phyloP scores from a whole-genome alignment of 2,113 vertebrate genomes.

The Centrocercus urophasianus region DNA sequence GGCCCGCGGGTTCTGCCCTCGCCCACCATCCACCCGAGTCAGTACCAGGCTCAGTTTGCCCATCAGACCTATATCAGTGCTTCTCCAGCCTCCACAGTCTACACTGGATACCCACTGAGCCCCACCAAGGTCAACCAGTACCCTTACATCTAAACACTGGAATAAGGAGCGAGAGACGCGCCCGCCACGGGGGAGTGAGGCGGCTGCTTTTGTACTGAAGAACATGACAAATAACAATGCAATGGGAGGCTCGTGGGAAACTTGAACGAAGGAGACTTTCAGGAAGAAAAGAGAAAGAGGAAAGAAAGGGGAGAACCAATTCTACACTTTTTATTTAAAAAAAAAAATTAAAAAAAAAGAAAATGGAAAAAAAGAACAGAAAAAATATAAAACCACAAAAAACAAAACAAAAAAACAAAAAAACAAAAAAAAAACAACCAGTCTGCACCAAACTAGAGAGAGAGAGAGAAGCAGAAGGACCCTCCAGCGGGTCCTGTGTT shows the following conservation, averaged over 20 bases:
- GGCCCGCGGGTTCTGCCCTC: conserved; percentile 93
- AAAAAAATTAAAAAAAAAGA: conserved; percentile 56
- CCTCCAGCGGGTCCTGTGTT: conserved; percentile 56
- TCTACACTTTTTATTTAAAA: conserved; percentile 80
- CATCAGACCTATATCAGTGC: conserved; percentile 99
- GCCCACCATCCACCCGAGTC: conserved; percentile 92
- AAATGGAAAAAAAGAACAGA: conserved; percentile 56
- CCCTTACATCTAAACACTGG: conserved; percentile 96
- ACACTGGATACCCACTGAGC: conserved; percentile 99
- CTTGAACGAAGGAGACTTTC: conserved; percentile 79
- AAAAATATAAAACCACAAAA: conserved; percentile 56
- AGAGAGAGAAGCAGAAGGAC: conserved; percentile 67
- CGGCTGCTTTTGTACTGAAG: conserved; percentile 72
- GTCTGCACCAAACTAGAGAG: conserved; percentile 79
- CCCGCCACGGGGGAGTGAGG: conserved; percentile 23
- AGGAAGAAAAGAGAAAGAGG: conserved; percentile 65
- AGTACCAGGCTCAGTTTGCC: conserved; percentile 97
- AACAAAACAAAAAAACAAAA: conserved; percentile 55
- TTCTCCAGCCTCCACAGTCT: conserved; percentile 96
- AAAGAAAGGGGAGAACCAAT: conserved; percentile 68
- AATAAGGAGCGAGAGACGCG: conserved; percentile 53
- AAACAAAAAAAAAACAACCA: conserved; percentile 63
- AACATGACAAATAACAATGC: conserved; percentile 71
- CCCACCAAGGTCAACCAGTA: conserved; percentile 99
- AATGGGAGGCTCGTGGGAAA: conserved; percentile 65